phyloP scores from a whole-genome alignment of 1,140 invertebrate genomes.

The Anastatus disparis region DNA sequence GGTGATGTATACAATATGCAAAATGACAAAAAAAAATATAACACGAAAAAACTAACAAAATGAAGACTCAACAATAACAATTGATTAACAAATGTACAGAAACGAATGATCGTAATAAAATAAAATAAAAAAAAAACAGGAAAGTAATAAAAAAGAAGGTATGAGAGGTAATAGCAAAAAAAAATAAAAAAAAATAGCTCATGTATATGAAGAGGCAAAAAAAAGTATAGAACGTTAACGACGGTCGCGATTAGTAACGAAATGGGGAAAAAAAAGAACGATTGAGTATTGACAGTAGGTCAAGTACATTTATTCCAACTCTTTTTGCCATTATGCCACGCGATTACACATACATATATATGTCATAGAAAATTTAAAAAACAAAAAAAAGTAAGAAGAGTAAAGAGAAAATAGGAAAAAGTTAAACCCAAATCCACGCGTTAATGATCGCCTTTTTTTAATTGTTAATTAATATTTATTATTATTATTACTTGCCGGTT shows the following conservation, averaged over 20 bases:
- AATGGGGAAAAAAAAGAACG: no score
- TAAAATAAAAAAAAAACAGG: background rate
- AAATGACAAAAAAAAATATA: background rate
- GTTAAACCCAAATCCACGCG: background rate
- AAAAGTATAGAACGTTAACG: constrained; percentile 19
- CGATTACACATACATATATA: background rate
- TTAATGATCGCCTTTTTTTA: constrained; percentile 20
- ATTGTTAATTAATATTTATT: constrained; percentile 37
- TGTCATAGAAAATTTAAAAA: background rate
- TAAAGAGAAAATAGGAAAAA: no score
- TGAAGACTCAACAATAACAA: no score
- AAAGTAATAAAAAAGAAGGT: background rate
- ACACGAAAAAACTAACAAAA: constrained; percentile 1
- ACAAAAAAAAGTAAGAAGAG: background rate
- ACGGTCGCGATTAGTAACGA: constrained; percentile 23
- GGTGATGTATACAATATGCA: background rate
- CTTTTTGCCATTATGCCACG: constrained; percentile 25
- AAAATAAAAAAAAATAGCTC: background rate
- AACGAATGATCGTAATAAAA: background rate
- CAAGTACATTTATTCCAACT: constrained; percentile 38
- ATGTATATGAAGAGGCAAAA: background rate
- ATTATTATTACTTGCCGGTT: constrained; percentile 43
- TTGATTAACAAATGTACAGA: background rate
- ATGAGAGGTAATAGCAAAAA: no score
- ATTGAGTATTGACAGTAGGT: constrained; percentile 38